These are phyloP conservation scores for Drosophila paulistorum DNA, from an alignment of 1,140 invertebrate species.

Conservation along the genomic window DNA sequence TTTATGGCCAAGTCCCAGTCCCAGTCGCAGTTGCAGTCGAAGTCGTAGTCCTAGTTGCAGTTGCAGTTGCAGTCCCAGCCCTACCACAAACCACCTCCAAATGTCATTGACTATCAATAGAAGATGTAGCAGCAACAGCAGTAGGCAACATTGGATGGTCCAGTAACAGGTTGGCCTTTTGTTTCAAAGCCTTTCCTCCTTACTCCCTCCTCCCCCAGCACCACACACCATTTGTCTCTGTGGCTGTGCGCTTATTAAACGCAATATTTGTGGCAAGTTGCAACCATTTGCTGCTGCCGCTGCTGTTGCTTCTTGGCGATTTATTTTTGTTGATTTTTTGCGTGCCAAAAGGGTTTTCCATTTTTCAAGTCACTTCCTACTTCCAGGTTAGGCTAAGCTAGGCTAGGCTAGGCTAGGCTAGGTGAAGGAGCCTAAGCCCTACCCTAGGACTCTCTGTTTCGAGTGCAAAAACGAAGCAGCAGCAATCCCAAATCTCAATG, in stretches of 20 bases:
- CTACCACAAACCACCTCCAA: slow-evolving; percentile 77
- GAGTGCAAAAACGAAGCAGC: slow-evolving; percentile 28
- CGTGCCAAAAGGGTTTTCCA: slow-evolving; percentile 62
- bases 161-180: slow-evolving; percentile 62
- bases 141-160: slow-evolving; percentile 48
- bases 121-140: slow-evolving; percentile 66
- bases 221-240: slow-evolving; percentile 18
- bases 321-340: slow-evolving; percentile 82
- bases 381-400: slow-evolving; percentile 59
- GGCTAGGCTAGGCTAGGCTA: too few species aligned
- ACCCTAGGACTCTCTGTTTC: slow-evolving; percentile 38
- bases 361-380: slow-evolving; percentile 69
- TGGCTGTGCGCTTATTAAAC: slow-evolving; percentile 77
- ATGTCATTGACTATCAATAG: slow-evolving; percentile 82
- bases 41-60: slow-evolving; percentile 26
- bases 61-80: slow-evolving; percentile 36
- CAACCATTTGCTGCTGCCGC: slow-evolving; percentile 25
- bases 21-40: slow-evolving; percentile 1
- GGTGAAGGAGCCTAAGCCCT: slow-evolving; percentile 13
- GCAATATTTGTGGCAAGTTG: slow-evolving; percentile 78
- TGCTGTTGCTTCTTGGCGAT: slow-evolving; percentile 50
- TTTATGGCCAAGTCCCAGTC: slow-evolving; percentile 61
- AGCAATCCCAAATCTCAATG: slow-evolving; percentile 57
- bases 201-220: neutral
- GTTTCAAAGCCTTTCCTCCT: slow-evolving; percentile 53